Base-by-base conservation (phyloP, 1,140 invertebrate species). In the Phocides pigmalion region DNA sequence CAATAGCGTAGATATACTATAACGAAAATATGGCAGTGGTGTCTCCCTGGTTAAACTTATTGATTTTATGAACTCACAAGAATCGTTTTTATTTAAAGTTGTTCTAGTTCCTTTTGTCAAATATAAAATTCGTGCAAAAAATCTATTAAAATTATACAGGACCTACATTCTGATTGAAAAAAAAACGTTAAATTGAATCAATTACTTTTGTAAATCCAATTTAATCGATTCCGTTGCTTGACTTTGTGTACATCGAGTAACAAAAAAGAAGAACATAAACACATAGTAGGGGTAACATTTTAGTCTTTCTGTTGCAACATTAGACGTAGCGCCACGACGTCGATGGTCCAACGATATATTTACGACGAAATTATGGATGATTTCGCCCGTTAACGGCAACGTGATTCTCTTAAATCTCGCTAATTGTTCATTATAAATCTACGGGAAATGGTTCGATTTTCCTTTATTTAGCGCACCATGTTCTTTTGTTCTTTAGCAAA, bases 391-490 rank as follows among this genome's bases (percentile, higher is more conserved):
- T 76, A 81, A 74, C 68, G 51, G 51, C 46, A 66, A 74, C 69
- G 78, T 80, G 80, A 81, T 81, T 74, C 65, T 79, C 46, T 72
- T 81, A 79, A 81, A 82, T 82, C 72, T 69, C 69, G 68, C 76
- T 81, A 82, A 81, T 82, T 79, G 72, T 54, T 64, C 32, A 49
- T 62, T 50, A 49, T 62, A 47, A 62, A 62, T 58, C 53, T 44
- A 19, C 8, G 14, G 39, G 20, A 25, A 58, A 58, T 22, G 39
- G 17, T 44, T 22, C 8, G 11, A 12, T 54, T 53, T 39, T 22
- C 51, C 20, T 16, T 42, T 14, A 16, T 41, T 41, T 39, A 54
- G 50, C 19, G 14, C 51, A 41, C 37, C 42, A 11, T 51, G 28
- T 17, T 20, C 6, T 28, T 28, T 49, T 49, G 37, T 41, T 14